A percentile compares a stretch with the other conserved stretches of the same genome.
phyloP scores from a whole-genome alignment of 2,113 vertebrate species.

The Tringa solitaria region DNA sequence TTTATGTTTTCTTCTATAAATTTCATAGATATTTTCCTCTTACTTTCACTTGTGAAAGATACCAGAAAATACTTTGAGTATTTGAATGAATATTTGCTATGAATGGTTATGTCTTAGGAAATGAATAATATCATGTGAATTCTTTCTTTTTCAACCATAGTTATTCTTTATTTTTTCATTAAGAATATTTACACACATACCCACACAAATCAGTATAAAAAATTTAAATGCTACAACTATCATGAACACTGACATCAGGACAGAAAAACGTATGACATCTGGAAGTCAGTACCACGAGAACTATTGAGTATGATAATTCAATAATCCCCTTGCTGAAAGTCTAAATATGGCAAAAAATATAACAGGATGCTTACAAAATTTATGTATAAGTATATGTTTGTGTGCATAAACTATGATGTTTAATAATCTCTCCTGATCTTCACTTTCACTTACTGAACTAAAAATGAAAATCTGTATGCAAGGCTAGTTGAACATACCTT shows the following conservation, averaged over 20 bases:
- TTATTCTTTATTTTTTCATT: neutral
- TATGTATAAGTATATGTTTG: neutral
- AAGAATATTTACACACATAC: neutral
- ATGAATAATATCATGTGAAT: neutral
- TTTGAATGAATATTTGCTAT: neutral
- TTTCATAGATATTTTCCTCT: neutral
- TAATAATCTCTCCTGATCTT: neutral
- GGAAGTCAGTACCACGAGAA: neutral
- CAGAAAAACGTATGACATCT: neutral
- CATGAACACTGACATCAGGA: neutral
- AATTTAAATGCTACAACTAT: neutral
- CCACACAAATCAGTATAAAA: neutral
- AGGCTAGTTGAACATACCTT: neutral
- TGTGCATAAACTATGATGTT: neutral
- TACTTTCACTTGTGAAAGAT: neutral
- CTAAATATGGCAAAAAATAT: neutral
- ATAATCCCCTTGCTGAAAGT: neutral
- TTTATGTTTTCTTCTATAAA: neutral
- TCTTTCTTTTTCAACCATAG: neutral
- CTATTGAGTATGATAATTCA: neutral
- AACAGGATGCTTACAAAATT: neutral
- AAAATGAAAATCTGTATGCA: neutral
- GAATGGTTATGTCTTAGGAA: neutral
- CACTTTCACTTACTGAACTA: neutral
- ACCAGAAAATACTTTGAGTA: neutral